Evolutionary conservation across 2,888 invertebrate genomes (phyloP).

Genomic region (Ceriagrion tenellum): DNA sequence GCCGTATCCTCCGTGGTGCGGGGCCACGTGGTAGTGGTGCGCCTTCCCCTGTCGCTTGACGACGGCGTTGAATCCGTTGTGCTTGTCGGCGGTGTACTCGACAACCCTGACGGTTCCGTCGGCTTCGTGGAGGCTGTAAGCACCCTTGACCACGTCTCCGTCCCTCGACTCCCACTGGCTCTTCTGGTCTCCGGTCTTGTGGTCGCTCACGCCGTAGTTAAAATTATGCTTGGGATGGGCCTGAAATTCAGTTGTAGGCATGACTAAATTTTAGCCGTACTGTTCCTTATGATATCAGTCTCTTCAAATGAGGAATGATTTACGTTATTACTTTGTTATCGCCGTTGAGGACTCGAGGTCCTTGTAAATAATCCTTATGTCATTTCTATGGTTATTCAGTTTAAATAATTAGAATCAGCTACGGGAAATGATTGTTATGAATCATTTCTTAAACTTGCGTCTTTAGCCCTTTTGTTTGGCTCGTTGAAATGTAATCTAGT

Average conservation of each 20-base stretch:
- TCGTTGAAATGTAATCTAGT: too few species aligned
- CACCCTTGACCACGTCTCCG: slow-evolving; percentile 71
- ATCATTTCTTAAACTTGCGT: too few species aligned
- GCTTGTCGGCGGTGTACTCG: slow-evolving; percentile 71
- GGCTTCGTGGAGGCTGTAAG: slow-evolving; percentile 71
- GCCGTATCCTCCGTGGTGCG: slow-evolving; percentile 11
- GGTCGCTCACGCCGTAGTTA: slow-evolving; percentile 38
- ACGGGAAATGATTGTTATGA: too few species aligned
- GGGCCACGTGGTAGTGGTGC: neutral
- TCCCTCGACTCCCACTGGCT: slow-evolving; percentile 71
- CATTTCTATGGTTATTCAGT: too few species aligned
- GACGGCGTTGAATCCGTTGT: slow-evolving; percentile 70
- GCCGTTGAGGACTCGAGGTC: too few species aligned
- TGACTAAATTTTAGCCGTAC: too few species aligned
- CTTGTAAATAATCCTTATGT: too few species aligned
- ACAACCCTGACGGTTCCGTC: slow-evolving; percentile 71
- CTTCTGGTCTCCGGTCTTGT: slow-evolving; percentile 44
- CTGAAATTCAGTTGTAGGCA: neutral
- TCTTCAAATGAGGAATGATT: too few species aligned
- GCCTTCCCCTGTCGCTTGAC: slow-evolving; percentile 33
- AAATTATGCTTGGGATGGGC: slow-evolving; percentile 45
- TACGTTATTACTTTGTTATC: too few species aligned
- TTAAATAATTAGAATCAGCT: too few species aligned
- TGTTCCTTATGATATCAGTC: too few species aligned
- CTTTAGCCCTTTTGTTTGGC: too few species aligned